Evolutionary conservation across 37 sponge, comb jelly and placozoan species (phyloP), one percentile per base, ranked within the genome.

Genomic region (Diacarnus erythraeanus): DNA sequence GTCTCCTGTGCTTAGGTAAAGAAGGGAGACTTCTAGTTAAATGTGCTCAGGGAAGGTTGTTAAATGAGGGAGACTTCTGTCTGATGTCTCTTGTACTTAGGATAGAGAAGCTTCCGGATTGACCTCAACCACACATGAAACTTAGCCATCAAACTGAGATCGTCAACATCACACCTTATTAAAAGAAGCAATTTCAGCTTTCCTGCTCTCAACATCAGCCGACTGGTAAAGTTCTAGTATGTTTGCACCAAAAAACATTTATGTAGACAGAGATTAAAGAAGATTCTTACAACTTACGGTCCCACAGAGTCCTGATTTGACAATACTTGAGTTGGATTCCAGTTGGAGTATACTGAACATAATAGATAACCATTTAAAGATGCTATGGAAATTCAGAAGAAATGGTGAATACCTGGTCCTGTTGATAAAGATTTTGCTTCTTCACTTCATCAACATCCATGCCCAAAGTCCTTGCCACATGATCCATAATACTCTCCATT

Each of bases 401-500:
- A 64, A n/a, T n/a, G n/a, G n/a, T n/a, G n/a, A n/a, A 47, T 47
- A 80, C 79, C 75, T 90, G 79, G 33, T 77, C 90, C 36, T 86
- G 59, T 37, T 83, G 30, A 63, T 93, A 93, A 39, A 93, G 56
- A 69, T 93, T 93, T 2, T 58, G 72, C 35, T 39, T 39, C 38
- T 82, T 86, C 6, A 93, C 87, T 10, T 40, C 41, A 26, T 89
- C 87, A 18, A 78, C 74, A 57, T 72, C 81, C 56, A 91, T 38
- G 21, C 36, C 57, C 23, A 90, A 77, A 43, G 80, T 71, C 39
- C 81, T 54, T 20, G 84, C 90, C 27, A 93, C 84, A 35, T 93
- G 87, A 27, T 93, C 94, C 59, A 93, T 72, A 36, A 93, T 61
- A 33, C 80, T 57, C 87, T 93, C 94, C 57, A 83, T 80, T 74